These are phyloP conservation scores for Smutsia temminckii DNA, from an alignment of 2,797 vertebrate genomes.

Conservation along the genomic window DNA sequence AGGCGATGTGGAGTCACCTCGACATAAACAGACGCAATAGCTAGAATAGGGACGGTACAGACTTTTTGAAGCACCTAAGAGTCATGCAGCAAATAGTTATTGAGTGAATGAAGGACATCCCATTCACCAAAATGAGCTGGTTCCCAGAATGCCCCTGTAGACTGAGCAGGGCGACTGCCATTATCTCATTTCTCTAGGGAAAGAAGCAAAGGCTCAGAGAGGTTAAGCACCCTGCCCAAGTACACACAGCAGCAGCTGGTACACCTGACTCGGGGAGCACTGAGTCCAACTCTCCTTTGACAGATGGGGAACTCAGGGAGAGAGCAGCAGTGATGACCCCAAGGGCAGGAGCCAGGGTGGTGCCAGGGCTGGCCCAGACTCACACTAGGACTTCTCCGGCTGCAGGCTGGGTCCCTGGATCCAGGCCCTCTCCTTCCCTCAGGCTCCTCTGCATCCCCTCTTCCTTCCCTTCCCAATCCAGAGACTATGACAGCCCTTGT, in stretches of 20 bases:
- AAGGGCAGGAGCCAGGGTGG: background rate
- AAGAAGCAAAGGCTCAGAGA: background rate
- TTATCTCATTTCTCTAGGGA: background rate
- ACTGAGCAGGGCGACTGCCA: background rate
- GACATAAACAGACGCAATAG: background rate
- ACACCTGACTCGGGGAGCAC: background rate
- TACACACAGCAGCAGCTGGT: background rate
- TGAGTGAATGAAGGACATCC: background rate
- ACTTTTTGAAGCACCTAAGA: background rate
- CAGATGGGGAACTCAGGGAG: background rate
- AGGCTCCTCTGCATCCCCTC: background rate
- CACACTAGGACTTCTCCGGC: background rate
- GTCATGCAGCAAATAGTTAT: too few relatives aligned
- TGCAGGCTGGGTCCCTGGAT: background rate
- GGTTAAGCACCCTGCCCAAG: background rate
- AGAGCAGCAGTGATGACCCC: background rate
- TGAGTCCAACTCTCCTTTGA: background rate
- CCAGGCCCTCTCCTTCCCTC: background rate
- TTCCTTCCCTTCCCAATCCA: background rate
- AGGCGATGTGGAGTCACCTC: background rate
- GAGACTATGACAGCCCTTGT: background rate
- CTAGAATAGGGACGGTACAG: too few relatives aligned
- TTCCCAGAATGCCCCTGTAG: background rate
- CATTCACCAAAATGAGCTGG: background rate
- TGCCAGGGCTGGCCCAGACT: background rate